Conservation (phyloP, 2,113 vertebrate genomes). For the Phaethornis superciliosus region DNA sequence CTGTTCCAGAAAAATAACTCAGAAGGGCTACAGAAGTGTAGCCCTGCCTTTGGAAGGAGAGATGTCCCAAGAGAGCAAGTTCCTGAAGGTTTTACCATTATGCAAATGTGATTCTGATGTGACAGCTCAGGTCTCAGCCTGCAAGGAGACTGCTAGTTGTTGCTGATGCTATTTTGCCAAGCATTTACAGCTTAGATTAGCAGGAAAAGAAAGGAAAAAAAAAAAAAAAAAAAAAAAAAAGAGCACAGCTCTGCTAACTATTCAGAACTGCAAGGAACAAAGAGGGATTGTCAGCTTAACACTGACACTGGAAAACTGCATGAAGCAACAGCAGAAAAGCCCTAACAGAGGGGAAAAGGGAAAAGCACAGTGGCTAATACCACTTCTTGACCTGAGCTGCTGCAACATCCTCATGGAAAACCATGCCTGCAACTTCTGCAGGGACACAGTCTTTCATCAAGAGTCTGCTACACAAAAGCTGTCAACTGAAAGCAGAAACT, state of each 20-base stretch:
- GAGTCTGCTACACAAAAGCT: not conserved
- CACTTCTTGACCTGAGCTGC: not conserved
- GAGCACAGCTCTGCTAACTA: not conserved
- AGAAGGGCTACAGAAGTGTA: not conserved
- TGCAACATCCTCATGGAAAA: not conserved
- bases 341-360: not conserved
- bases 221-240: not conserved
- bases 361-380: not conserved
- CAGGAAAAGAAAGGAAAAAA: not conserved
- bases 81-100: not conserved
- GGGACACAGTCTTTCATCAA: not conserved
- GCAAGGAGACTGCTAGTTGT: not conserved
- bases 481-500: not conserved
- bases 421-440: not conserved
- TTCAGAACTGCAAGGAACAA: conserved; percentile 54
- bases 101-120: fast-evolving
- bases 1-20: not conserved
- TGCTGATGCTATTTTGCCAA: conserved; percentile 4
- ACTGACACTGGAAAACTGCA: conserved; percentile 32
- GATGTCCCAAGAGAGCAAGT: not conserved
- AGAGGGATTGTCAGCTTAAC: conserved; percentile 39
- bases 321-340: not conserved
- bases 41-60: not conserved
- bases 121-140: not conserved
- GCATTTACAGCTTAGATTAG: conserved; percentile 45